phyloP scores from a whole-genome alignment of 2,888 invertebrate species.

The Proisotoma minuta region DNA sequence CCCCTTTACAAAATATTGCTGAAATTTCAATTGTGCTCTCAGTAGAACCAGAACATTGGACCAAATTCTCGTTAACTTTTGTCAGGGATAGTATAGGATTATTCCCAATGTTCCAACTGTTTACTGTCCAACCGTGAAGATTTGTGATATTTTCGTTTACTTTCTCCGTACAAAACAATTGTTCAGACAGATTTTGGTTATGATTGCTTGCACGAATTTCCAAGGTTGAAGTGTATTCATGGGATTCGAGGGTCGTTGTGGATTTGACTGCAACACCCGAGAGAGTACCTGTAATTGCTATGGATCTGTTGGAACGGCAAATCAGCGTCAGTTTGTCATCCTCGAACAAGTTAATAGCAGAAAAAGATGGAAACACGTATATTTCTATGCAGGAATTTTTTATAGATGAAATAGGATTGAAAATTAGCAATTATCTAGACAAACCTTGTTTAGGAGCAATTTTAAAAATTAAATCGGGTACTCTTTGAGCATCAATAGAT shows the following conservation, averaged over 20 bases:
- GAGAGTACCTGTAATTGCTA: neutral
- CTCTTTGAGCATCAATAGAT: no score
- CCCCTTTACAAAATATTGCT: conserved; percentile 26
- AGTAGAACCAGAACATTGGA: conserved; percentile 10
- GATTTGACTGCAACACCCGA: neutral
- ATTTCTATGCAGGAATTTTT: conserved; percentile 2
- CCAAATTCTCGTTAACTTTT: conserved; percentile 3
- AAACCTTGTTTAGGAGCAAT: no score
- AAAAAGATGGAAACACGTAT: neutral
- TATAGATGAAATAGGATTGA: no score
- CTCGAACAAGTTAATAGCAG: neutral
- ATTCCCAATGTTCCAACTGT: no score
- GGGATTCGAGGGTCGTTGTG: neutral
- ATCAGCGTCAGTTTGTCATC: conserved; percentile 11
- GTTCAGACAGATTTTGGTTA: no score
- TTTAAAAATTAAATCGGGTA: no score
- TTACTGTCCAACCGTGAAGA: conserved; percentile 25
- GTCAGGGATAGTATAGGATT: conserved; percentile 17
- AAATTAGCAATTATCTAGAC: no score
- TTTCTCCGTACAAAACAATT: no score
- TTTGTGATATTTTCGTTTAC: no score
- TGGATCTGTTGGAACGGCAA: conserved; percentile 10
- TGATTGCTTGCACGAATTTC: conserved; percentile 16
- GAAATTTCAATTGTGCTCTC: conserved; percentile 10
- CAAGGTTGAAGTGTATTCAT: conserved; percentile 14